phyloP scores from a whole-genome alignment of 2,888 invertebrate species.

The Hermaeophaga mercurialis region DNA sequence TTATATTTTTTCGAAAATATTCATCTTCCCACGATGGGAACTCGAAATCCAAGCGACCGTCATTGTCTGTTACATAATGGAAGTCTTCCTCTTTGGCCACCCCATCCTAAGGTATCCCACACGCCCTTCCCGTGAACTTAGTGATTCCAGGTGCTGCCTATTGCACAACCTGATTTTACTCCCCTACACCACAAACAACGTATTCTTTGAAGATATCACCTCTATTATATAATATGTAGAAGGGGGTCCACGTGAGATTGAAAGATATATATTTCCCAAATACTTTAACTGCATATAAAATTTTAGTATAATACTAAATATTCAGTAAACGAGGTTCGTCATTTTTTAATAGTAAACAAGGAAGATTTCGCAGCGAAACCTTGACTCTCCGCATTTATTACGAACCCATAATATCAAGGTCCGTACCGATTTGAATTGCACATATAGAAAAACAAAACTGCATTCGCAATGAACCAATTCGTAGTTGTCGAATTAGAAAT shows the following conservation, averaged over 20 bases:
- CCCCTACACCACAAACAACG: no score
- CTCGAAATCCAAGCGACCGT: background rate
- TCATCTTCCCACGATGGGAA: slow-evolving; percentile 8
- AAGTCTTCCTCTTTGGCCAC: slow-evolving; percentile 7
- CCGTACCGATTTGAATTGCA: slow-evolving; percentile 26
- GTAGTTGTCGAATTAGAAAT: slow-evolving; percentile 36
- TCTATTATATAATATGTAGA: no score
- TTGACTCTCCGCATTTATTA: slow-evolving; percentile 10
- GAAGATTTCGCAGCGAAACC: background rate
- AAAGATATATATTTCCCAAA: background rate
- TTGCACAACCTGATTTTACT: slow-evolving; percentile 8
- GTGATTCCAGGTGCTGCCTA: slow-evolving; percentile 13
- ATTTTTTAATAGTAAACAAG: background rate
- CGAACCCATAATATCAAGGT: slow-evolving; percentile 24
- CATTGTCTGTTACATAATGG: slow-evolving; percentile 22
- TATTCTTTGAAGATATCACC: no score
- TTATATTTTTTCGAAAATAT: no score
- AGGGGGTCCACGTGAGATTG: no score
- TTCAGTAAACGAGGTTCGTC: no score
- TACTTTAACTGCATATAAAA: no score
- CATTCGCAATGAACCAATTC: slow-evolving; percentile 34
- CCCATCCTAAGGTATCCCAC: slow-evolving; percentile 7
- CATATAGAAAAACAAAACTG: slow-evolving; percentile 21
- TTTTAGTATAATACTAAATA: no score
- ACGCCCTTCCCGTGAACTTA: slow-evolving; percentile 6